Percentiles rank a stretch among this genome's conserved stretches.
These are phyloP conservation scores for Psettodes erumei DNA, from an alignment of 2,113 vertebrate species.

Conservation along the genomic window DNA sequence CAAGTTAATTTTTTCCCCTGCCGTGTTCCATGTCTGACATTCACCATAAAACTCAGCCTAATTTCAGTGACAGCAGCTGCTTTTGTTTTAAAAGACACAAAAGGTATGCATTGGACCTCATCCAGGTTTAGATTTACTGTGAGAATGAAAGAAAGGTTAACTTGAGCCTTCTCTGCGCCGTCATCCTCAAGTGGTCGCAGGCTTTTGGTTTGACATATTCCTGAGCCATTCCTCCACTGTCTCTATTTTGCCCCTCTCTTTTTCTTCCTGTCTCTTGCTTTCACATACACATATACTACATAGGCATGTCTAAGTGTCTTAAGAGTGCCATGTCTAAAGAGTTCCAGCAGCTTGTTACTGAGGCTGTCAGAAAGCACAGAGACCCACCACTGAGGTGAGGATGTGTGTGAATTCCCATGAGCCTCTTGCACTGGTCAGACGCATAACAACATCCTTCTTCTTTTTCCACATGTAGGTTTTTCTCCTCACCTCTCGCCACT, in stretches of 20 bases:
- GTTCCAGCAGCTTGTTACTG: constrained; percentile 73
- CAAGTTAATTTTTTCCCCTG: neutral
- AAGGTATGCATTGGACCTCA: constrained; percentile 57
- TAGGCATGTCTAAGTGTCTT: constrained; percentile 65
- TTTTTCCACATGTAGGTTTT: constrained; percentile 34
- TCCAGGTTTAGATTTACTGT: constrained; percentile 70
- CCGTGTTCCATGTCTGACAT: constrained; percentile 20
- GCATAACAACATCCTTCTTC: constrained; percentile 51
- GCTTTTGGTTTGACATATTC: constrained; percentile 67
- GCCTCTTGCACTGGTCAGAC: constrained; percentile 59
- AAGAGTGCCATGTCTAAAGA: constrained; percentile 71
- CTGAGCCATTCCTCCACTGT: constrained; percentile 56
- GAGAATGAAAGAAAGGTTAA: constrained; percentile 62
- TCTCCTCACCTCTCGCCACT: constrained; percentile 7
- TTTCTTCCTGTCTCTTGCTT: constrained; percentile 48
- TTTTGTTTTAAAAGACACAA: constrained; percentile 61
- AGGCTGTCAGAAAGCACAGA: constrained; percentile 70
- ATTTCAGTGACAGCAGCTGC: constrained; percentile 54
- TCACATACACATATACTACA: constrained; percentile 59
- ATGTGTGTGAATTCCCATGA: constrained; percentile 77
- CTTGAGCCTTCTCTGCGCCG: constrained; percentile 13
- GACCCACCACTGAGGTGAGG: constrained; percentile 78
- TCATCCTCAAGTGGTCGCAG: constrained; percentile 54
- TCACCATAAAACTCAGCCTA: constrained; percentile 37
- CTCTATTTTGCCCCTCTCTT: constrained; percentile 54